Percentiles rank a stretch among this genome's conserved stretches.
Evolutionary conservation across 2,888 invertebrate genomes (phyloP).

Genomic region (Dryobota labecula): DNA sequence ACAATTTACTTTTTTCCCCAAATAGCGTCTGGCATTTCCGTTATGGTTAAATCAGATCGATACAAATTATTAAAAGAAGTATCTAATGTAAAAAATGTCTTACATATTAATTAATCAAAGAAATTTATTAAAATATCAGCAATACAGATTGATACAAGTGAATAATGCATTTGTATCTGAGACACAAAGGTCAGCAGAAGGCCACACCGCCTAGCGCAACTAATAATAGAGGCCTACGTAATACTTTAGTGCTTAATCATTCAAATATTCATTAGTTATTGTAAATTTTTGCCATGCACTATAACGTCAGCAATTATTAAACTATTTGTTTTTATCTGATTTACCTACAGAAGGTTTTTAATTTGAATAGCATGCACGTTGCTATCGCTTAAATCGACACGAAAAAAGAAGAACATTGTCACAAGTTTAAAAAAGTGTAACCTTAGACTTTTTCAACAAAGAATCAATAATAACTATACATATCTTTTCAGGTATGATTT

Average conservation of each 20-base stretch:
- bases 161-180: constrained; percentile 63
- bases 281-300: constrained; percentile 12
- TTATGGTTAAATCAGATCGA: not conserved
- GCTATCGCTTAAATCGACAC: not conserved
- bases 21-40: too few species aligned
- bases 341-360: not conserved
- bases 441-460: not conserved
- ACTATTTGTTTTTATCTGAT: constrained; percentile 24
- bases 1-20: not conserved
- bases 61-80: not conserved
- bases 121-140: constrained; percentile 23
- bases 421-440: not conserved
- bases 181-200: constrained; percentile 70
- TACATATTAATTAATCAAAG: constrained; percentile 7
- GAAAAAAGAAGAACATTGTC: not conserved
- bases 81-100: constrained; percentile 4
- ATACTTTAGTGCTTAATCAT: constrained; percentile 48
- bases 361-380: not conserved
- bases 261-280: constrained; percentile 41
- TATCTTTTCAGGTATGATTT: not conserved
- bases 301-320: not conserved
- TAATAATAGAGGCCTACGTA: constrained; percentile 62
- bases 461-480: not conserved
- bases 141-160: constrained; percentile 50
- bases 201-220: constrained; percentile 65